Evolutionary conservation across 37 sponge, comb jelly and placozoan species (phyloP), one percentile per base, ranked within the genome.

Genomic region (Haliclona indistincta): DNA sequence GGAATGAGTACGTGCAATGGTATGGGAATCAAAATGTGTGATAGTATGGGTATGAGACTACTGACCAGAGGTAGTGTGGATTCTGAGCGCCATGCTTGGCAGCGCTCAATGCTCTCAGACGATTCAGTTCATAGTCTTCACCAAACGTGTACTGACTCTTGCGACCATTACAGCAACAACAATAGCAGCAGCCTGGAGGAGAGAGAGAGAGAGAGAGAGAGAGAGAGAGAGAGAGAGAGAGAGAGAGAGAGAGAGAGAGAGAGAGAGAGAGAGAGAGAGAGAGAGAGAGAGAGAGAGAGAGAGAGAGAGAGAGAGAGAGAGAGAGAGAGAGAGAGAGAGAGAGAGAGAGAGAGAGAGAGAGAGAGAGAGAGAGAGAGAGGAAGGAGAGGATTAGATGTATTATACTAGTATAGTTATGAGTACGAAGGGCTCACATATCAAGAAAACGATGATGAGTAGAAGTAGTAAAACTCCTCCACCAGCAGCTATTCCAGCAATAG

Each of bases 1-100:
- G 41, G 73, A 73, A 17, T 32, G 23, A 8, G 20, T 33, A 28
- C 55, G 26, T 29, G 53, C 73, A 5, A 66, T 52, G 51, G 66
- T 76, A 0, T 65, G 77, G 0, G 77, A 76, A 39, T 76, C 77
- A 63, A 76, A 76, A 25, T n/a, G n/a, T n/a, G n/a, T n/a, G n/a
- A n/a, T n/a, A n/a, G n/a, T n/a, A n/a, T n/a, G n/a, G n/a, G n/a
- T n/a, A n/a, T n/a, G n/a, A n/a, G n/a, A n/a, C n/a, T n/a, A 70
- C 67, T 41, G 56, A 82, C 83, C 83, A 85, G 15, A 62, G 63
- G 55, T 84, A 78, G 52, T 78, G 79, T 34, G 79, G 86, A 56
- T 85, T 85, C 10, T 29, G 54, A 38, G 73, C 32, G 22, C 26
- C 11, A 22, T 72, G 74, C n/a, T 34, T 40, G 37, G 68, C 38